Evolutionary conservation across 1,140 invertebrate species (phyloP).

Genomic region (Paralvinella palmiformis): DNA sequence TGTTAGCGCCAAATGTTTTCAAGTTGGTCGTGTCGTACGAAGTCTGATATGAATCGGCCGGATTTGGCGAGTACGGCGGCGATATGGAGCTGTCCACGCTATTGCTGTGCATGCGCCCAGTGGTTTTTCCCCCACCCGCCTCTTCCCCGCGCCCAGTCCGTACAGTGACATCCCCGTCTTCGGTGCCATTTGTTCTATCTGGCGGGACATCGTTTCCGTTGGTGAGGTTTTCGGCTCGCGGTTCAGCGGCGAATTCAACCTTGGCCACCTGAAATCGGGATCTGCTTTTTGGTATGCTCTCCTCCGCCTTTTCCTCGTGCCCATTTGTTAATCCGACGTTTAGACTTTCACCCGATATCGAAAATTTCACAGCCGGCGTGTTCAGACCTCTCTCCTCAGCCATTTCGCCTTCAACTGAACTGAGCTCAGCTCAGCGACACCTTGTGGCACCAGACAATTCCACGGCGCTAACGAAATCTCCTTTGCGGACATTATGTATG

Average conservation of each 20-base stretch:
- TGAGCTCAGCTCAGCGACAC: too few species aligned
- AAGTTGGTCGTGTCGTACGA: constrained; percentile 67
- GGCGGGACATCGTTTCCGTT: background rate
- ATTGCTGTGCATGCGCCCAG: background rate
- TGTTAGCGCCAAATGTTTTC: constrained; percentile 80
- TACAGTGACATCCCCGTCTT: constrained; percentile 1
- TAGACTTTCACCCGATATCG: background rate
- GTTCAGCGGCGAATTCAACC: constrained; percentile 16
- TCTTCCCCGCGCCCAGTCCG: background rate
- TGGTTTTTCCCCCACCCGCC: background rate
- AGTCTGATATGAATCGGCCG: constrained; percentile 20
- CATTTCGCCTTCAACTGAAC: too few species aligned
- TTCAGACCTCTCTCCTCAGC: too few species aligned
- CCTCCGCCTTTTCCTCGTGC: background rate
- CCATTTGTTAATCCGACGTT: background rate
- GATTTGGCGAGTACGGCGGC: constrained; percentile 1
- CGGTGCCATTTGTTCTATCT: background rate
- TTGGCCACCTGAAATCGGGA: constrained; percentile 22
- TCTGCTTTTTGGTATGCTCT: background rate
- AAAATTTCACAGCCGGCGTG: constrained; percentile 2
- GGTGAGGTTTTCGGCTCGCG: background rate
- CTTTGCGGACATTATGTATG: too few species aligned
- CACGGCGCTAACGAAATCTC: too few species aligned
- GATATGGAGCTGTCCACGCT: background rate
- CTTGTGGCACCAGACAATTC: too few species aligned